Evolutionary conservation across 2,888 invertebrate species (phyloP).

Genomic region (Heliconius hortense): DNA sequence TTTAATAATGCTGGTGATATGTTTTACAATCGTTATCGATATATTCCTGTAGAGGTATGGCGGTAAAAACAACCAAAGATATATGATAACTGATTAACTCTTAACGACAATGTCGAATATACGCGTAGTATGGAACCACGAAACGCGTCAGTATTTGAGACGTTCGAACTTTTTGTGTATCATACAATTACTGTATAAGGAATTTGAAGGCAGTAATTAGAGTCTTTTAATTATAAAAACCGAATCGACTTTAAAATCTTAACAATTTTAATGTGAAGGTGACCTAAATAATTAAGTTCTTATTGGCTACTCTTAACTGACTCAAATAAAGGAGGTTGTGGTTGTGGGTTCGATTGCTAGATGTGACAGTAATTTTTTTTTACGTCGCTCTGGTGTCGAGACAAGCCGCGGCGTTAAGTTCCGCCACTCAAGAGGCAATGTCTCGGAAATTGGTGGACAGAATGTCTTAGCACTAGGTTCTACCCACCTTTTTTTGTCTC

Average conservation of each 20-base stretch:
- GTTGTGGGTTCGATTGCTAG: too few relatives aligned
- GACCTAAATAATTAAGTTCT: neutral
- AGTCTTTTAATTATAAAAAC: neutral
- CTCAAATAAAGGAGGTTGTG: too few relatives aligned
- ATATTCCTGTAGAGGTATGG: neutral
- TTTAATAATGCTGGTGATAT: neutral
- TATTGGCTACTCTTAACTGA: neutral
- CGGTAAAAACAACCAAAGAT: neutral
- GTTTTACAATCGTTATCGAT: neutral
- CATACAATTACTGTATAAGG: conserved; percentile 1
- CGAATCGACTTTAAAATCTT: neutral
- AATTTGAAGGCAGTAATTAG: neutral
- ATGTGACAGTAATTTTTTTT: too few relatives aligned
- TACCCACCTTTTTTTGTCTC: too few relatives aligned
- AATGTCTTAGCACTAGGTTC: too few relatives aligned
- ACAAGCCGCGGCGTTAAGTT: too few relatives aligned
- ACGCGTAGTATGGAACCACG: neutral
- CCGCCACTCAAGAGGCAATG: too few relatives aligned
- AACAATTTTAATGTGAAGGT: neutral
- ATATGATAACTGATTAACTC: neutral
- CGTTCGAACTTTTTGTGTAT: neutral
- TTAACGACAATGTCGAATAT: neutral
- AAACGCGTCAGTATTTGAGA: neutral
- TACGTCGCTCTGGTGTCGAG: too few relatives aligned
- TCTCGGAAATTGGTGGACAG: too few relatives aligned